These are phyloP conservation scores for Lophius piscatorius DNA, from an alignment of 2,113 vertebrate species.

Conservation along the genomic window DNA sequence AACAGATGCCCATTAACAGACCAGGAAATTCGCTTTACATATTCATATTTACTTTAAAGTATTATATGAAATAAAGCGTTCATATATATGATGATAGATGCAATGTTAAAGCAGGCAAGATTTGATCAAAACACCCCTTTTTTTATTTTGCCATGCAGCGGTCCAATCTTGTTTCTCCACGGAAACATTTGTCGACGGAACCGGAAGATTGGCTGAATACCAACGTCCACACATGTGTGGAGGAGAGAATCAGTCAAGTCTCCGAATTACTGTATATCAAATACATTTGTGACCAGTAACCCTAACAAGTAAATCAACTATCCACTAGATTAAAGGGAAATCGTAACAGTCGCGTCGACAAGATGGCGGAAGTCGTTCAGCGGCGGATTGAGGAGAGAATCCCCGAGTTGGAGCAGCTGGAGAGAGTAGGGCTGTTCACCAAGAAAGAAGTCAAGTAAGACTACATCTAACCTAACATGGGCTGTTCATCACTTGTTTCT, in stretches of 20 bases:
- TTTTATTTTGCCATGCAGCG: no score
- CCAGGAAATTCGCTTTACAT: no score
- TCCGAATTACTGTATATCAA: rapidly evolving
- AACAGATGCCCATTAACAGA: no score
- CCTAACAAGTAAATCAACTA: not conserved
- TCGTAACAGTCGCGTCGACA: not conserved
- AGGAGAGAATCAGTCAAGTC: rapidly evolving
- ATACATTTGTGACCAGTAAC: not conserved
- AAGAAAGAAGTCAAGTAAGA: conserved; percentile 88
- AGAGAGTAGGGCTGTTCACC: conserved; percentile 91
- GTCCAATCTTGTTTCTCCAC: conserved; percentile 44
- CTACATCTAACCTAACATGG: rapidly evolving
- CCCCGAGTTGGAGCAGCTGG: conserved; percentile 90
- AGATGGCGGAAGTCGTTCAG: conserved; percentile 91
- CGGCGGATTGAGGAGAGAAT: conserved; percentile 89
- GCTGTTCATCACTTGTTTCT: no score
- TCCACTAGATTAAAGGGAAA: not conserved
- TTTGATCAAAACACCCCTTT: no score
- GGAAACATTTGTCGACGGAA: conserved; percentile 56
- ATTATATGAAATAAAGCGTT: no score
- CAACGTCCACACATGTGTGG: conserved; percentile 75
- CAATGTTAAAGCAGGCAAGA: no score
- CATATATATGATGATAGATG: no score
- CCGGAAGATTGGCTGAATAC: conserved; percentile 59
- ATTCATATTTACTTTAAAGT: no score